A percentile compares a stretch with the other conserved stretches of the same genome.
phyloP scores from a whole-genome alignment of 2,113 vertebrate genomes.

The Xenopus laevis region DNA sequence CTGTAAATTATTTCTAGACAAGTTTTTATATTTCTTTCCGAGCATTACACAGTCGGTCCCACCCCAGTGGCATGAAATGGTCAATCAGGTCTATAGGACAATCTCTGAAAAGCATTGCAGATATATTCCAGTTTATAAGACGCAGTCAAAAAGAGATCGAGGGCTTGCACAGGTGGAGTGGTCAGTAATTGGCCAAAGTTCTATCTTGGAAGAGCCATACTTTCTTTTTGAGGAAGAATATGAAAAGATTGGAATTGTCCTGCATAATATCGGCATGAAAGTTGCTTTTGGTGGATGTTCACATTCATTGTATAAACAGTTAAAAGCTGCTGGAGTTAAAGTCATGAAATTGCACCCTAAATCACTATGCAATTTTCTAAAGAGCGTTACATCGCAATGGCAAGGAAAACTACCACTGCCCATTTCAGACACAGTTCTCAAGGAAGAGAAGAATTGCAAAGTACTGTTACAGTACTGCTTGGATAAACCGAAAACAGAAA shows the following conservation, averaged over 20 bases:
- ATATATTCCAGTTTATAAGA: slow-evolving; percentile 63
- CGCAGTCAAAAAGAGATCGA: background rate
- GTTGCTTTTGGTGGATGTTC: slow-evolving; percentile 47
- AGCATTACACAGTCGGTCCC: slow-evolving; percentile 14
- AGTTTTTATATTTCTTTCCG: slow-evolving; percentile 67
- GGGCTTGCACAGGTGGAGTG: slow-evolving; percentile 39
- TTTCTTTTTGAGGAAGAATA: slow-evolving; percentile 32
- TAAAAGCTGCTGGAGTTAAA: slow-evolving; percentile 55
- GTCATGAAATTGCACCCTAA: slow-evolving; percentile 51
- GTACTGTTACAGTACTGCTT: slow-evolving; percentile 62
- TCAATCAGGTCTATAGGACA: slow-evolving; percentile 63
- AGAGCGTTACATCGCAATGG: slow-evolving; percentile 55
- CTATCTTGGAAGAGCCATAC: slow-evolving; percentile 47
- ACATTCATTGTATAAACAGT: slow-evolving; percentile 44
- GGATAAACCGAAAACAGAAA: rapidly evolving
- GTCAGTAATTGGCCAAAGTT: slow-evolving; percentile 42
- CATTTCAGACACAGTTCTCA: slow-evolving; percentile 60
- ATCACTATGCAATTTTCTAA: slow-evolving; percentile 62
- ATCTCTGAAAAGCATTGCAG: slow-evolving; percentile 49
- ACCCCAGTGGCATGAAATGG: slow-evolving; percentile 64
- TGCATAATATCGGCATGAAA: slow-evolving; percentile 63
- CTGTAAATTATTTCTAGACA: slow-evolving; percentile 7
- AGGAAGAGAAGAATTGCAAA: slow-evolving; percentile 45
- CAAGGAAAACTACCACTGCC: slow-evolving; percentile 57
- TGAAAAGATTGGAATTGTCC: slow-evolving; percentile 10